These are phyloP conservation scores for Gallinago jamesoni DNA, from an alignment of 2,113 vertebrate species.

Conservation along the genomic window DNA sequence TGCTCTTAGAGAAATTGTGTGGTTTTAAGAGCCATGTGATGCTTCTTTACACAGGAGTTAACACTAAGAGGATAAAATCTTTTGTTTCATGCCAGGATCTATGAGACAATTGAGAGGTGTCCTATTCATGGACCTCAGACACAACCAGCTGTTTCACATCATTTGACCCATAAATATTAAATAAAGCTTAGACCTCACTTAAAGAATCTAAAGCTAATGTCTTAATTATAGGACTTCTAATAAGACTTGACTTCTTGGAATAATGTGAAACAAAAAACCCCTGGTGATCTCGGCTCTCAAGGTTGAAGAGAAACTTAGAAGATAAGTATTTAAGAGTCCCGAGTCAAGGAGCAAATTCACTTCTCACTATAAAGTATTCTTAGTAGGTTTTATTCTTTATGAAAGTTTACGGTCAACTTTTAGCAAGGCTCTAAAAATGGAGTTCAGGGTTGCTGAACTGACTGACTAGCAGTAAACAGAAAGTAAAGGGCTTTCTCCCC, in stretches of 20 bases:
- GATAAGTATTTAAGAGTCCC: background rate
- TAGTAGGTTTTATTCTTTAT: background rate
- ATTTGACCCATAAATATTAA: background rate
- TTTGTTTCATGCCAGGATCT: background rate
- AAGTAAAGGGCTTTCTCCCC: background rate
- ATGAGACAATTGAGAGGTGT: background rate
- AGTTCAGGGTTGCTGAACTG: background rate
- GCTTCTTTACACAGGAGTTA: background rate
- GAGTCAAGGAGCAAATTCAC: background rate
- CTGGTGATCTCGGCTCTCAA: background rate
- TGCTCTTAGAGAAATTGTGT: background rate
- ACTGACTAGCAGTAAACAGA: background rate
- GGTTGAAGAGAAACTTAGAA: background rate
- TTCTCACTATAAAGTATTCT: background rate
- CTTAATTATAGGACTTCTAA: accelerated
- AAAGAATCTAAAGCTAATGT: background rate
- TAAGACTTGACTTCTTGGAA: background rate
- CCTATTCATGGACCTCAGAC: background rate
- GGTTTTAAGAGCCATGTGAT: background rate
- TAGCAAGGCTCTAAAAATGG: background rate
- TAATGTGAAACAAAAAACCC: background rate
- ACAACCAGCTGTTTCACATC: background rate
- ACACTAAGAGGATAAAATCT: background rate
- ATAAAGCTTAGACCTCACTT: background rate
- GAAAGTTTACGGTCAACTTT: background rate